Evolutionary conservation across 2,113 vertebrate genomes (phyloP).

Genomic region (Dipodomys stephensi): DNA sequence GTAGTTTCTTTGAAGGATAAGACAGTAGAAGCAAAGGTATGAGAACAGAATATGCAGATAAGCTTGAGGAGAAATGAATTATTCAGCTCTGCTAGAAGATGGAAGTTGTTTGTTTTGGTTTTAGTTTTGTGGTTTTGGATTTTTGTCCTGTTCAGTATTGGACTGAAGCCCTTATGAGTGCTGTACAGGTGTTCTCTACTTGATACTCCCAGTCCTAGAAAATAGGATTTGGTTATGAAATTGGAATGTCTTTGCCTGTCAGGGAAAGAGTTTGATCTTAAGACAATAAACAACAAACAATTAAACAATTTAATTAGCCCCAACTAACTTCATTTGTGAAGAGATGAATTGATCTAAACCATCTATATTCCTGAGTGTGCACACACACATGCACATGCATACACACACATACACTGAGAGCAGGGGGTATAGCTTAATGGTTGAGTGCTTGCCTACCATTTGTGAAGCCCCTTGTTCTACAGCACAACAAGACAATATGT

Average conservation of each 20-base stretch:
- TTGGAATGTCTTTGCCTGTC: neutral
- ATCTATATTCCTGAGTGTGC: neutral
- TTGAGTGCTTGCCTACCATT: no score
- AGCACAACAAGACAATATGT: no score
- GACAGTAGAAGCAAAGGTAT: neutral
- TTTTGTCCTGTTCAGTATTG: no score
- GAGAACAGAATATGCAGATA: neutral
- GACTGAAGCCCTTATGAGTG: no score
- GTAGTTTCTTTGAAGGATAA: neutral
- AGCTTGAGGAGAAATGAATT: neutral
- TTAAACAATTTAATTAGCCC: neutral
- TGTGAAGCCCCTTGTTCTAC: no score
- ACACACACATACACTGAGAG: no score
- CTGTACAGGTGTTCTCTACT: no score
- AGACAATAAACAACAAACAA: neutral
- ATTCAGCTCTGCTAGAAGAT: neutral
- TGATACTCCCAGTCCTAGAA: neutral
- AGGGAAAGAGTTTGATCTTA: conserved; percentile 12
- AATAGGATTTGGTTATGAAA: neutral
- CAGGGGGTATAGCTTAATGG: no score
- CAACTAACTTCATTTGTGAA: neutral
- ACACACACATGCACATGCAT: no score
- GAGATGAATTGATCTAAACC: neutral
- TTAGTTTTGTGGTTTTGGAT: no score
- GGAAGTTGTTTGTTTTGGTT: neutral